phyloP scores from a whole-genome alignment of 1,140 invertebrate species.

The Marisa cornuarietis region DNA sequence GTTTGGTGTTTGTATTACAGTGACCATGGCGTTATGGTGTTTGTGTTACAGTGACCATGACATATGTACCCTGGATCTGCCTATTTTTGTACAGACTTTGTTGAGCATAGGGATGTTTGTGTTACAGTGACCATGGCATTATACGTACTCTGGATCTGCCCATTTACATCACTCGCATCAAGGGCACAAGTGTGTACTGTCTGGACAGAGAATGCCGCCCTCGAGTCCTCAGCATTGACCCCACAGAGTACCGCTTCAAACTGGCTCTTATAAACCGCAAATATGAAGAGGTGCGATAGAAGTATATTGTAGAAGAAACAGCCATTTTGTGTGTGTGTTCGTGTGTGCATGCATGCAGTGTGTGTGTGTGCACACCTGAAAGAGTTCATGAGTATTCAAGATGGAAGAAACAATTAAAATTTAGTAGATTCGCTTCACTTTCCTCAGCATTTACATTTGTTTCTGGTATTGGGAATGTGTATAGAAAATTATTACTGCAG shows the following conservation, averaged over 20 bases:
- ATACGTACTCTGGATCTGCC: slow-evolving; percentile 97
- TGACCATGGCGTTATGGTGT: slow-evolving; percentile 90
- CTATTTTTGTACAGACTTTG: slow-evolving; percentile 71
- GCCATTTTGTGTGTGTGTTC: too few relatives aligned
- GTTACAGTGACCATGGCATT: slow-evolving; percentile 90
- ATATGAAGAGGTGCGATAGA: slow-evolving; percentile 86
- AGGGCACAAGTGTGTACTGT: slow-evolving; percentile 90
- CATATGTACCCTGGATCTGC: slow-evolving; percentile 95
- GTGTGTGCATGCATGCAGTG: too few relatives aligned
- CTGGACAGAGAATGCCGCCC: slow-evolving; percentile 92
- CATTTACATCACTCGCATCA: slow-evolving; percentile 95
- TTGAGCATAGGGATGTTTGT: background rate
- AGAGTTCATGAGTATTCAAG: too few relatives aligned
- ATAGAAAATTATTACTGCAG: too few relatives aligned
- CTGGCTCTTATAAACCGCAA: slow-evolving; percentile 94
- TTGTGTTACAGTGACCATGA: slow-evolving; percentile 83
- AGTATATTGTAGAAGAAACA: background rate
- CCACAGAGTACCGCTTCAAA: slow-evolving; percentile 99
- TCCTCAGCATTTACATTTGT: too few relatives aligned
- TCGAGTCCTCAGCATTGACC: slow-evolving; percentile 91
- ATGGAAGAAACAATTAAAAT: too few relatives aligned
- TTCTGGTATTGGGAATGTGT: too few relatives aligned
- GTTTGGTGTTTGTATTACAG: slow-evolving; percentile 66
- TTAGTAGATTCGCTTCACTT: too few relatives aligned
- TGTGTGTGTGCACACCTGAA: too few relatives aligned